Evolutionary conservation across 1,140 invertebrate genomes (phyloP), one percentile per base, ranked within the genome.

Genomic region (Prorops nasuta): DNA sequence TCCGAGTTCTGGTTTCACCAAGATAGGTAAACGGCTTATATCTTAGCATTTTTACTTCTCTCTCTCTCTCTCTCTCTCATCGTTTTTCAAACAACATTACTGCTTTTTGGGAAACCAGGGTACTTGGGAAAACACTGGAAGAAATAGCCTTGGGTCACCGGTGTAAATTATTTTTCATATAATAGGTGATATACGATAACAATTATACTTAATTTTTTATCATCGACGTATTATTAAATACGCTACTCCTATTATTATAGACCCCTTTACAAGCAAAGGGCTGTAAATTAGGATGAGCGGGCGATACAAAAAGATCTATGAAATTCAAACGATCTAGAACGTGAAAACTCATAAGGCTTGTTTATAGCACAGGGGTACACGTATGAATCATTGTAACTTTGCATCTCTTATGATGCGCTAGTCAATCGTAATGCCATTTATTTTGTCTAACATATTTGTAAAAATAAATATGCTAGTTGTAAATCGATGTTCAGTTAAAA

Each of bases 181-280:
- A 54, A 55, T 54, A 60, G 54, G 51, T 60, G 52, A 56, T 55
- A 44, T 60, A 66, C 48, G 61, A 63, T 60, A 63, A 60, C 54
- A 48, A 66, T 57, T 66, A 71, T 71, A 72, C 68, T 71, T 71
- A 73, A 72, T 69, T 74, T 70, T 73, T 69, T 63, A 54, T 46
- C 15, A 60, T 67, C 66, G 56, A 21, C 54, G 58, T 58, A 62
- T 42, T 44, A 52, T 72, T 74, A 66, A 63, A 68, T 64, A 63
- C 66, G 60, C 51, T 70, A 69, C 69, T 73, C 68, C 72, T 73
- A 49, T 68, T 71, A 57, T 51, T 40, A 51, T 60, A 60, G 43
- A 49, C 40, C 49, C 44, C 28, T 49, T 49, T 52, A 66, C n/a
- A n/a, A n/a, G n/a, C n/a, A n/a, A n/a, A n/a, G n/a, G n/a, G n/a